These are phyloP conservation scores for Drosophila niveifrons DNA, from an alignment of 2,888 invertebrate species.

Conservation along the genomic window DNA sequence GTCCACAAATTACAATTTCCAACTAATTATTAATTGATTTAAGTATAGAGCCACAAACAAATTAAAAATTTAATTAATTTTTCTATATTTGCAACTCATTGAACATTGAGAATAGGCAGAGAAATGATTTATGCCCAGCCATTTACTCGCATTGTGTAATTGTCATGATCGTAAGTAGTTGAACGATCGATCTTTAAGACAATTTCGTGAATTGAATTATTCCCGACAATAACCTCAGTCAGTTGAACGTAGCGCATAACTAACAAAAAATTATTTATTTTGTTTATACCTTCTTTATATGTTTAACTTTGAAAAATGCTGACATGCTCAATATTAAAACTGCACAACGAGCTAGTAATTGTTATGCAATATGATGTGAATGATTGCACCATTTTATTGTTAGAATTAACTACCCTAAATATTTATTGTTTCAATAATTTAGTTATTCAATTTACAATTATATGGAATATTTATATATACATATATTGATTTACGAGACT, in stretches of 20 bases:
- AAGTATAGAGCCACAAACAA: conserved; percentile 14
- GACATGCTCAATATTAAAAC: conserved; percentile 52
- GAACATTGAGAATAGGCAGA: conserved; percentile 24
- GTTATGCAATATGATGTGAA: neutral
- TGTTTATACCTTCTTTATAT: conserved; percentile 45
- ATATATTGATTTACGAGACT: too few relatives aligned
- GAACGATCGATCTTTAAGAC: conserved; percentile 56
- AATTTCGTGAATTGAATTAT: conserved; percentile 17
- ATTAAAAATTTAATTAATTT: conserved; percentile 55
- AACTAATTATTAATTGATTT: conserved; percentile 65
- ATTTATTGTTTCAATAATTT: too few relatives aligned
- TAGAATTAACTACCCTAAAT: too few relatives aligned
- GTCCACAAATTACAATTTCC: conserved; percentile 1
- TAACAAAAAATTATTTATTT: conserved; percentile 20
- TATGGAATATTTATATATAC: too few relatives aligned
- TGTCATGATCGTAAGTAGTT: conserved; percentile 43
- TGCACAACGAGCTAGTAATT: conserved; percentile 39
- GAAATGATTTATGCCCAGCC: conserved; percentile 39
- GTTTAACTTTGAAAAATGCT: conserved; percentile 71
- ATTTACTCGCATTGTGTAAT: conserved; percentile 22
- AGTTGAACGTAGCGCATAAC: conserved; percentile 24
- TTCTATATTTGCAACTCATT: conserved; percentile 40
- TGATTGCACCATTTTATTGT: too few relatives aligned
- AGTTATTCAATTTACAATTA: too few relatives aligned
- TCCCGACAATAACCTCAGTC: neutral